Evolutionary conservation across 2,113 vertebrate species (phyloP).

Genomic region (Anarhynchus alexandrinus): DNA sequence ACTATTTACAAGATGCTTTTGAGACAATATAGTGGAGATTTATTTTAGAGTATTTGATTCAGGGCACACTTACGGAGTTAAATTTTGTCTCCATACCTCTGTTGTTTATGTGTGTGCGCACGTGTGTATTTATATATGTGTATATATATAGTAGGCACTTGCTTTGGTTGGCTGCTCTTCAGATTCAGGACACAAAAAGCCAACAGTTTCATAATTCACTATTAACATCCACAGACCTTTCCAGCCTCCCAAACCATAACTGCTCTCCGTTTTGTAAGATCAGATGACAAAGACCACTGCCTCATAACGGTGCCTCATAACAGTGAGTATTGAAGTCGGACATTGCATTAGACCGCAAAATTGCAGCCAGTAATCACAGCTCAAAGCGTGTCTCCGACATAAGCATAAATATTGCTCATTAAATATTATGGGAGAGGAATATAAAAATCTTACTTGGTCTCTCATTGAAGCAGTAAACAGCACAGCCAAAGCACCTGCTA

Average conservation of each 20-base stretch:
- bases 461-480: conserved; percentile 5
- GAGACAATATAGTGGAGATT: background rate
- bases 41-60: background rate
- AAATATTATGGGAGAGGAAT: conserved; percentile 43
- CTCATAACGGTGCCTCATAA: background rate
- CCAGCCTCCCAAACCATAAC: background rate
- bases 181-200: conserved; percentile 4
- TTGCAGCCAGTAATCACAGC: background rate
- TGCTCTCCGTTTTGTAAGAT: background rate
- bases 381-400: conserved; percentile 4
- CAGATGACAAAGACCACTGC: background rate
- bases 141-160: background rate
- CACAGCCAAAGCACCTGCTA: background rate
- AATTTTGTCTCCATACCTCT: background rate
- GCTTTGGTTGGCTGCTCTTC: background rate
- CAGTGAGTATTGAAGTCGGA: background rate
- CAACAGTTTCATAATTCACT: conserved; percentile 19
- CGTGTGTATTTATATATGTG: background rate
- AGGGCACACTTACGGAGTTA: fast-evolving
- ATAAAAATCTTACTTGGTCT: conserved; percentile 21
- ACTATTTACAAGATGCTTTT: background rate
- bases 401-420: conserved; percentile 50
- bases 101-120: background rate
- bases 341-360: background rate
- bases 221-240: background rate